A percentile compares a stretch with the other conserved stretches of the same genome.
Evolutionary conservation across 2,888 invertebrate species (phyloP).

Genomic region (Eueremaeus valkanovi): DNA sequence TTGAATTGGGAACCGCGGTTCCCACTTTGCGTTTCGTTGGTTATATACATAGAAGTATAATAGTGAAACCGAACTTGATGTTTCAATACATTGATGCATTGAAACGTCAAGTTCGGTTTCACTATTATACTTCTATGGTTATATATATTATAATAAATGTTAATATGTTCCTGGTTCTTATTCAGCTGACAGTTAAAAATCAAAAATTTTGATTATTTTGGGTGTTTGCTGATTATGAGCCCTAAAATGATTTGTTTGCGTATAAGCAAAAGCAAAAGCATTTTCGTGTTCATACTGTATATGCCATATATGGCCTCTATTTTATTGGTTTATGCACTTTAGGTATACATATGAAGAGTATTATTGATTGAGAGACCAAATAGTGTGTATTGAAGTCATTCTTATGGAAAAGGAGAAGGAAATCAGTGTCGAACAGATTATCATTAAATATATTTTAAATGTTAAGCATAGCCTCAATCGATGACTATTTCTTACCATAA

Average conservation of each 20-base stretch:
- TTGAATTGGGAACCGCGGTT: no score
- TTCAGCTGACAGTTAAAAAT: no score
- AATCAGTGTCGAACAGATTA: slow-evolving; percentile 22
- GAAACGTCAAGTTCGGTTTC: no score
- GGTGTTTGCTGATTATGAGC: no score
- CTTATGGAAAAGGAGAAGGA: neutral
- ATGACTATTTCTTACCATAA: neutral
- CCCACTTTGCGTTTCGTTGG: no score
- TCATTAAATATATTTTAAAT: neutral
- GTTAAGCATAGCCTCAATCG: slow-evolving; percentile 15
- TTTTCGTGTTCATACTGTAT: neutral
- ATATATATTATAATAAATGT: no score
- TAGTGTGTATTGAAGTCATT: neutral
- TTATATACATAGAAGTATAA: no score
- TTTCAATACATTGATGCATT: no score
- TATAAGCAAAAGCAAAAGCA: neutral
- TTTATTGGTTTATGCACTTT: slow-evolving; percentile 14
- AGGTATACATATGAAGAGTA: neutral
- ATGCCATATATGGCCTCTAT: neutral
- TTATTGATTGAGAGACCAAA: neutral
- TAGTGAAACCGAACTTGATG: no score
- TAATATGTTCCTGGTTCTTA: no score
- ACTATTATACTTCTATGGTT: no score
- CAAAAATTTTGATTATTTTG: no score
- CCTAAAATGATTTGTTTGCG: neutral